phyloP scores from a whole-genome alignment of 2,797 vertebrate genomes.

The Coregonus ussuriensis region DNA sequence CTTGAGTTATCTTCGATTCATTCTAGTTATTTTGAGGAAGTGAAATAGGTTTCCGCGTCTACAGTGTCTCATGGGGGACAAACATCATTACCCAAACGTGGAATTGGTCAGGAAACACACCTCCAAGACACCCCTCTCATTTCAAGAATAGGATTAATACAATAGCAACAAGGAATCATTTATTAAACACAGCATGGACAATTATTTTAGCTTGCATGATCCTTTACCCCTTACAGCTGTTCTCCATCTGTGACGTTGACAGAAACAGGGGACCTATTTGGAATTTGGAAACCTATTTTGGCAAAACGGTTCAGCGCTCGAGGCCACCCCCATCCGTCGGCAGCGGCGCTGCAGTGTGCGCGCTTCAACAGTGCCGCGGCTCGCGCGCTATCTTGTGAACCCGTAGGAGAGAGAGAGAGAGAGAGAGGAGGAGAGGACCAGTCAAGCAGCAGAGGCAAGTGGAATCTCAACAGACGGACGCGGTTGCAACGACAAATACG shows the following conservation, averaged over 20 bases:
- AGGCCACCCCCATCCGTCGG: slow-evolving; percentile 57
- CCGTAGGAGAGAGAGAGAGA: slow-evolving; percentile 47
- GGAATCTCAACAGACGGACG: slow-evolving; percentile 37
- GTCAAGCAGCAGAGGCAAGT: slow-evolving; percentile 55
- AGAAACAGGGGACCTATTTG: slow-evolving; percentile 20
- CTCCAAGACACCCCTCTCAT: not conserved
- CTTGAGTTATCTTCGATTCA: too few species aligned
- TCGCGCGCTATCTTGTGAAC: slow-evolving; percentile 50
- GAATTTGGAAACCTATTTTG: not conserved
- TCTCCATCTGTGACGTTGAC: slow-evolving; percentile 46
- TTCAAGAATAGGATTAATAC: not conserved
- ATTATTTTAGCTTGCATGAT: slow-evolving; percentile 35
- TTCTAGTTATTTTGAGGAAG: too few species aligned
- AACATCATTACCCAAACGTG: too few species aligned
- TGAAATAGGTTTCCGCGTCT: too few species aligned
- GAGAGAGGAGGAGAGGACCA: slow-evolving; percentile 55
- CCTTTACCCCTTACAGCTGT: slow-evolving; percentile 47
- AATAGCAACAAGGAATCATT: not conserved
- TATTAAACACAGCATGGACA: not conserved
- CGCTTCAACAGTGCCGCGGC: slow-evolving; percentile 61
- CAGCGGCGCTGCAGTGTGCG: slow-evolving; percentile 67
- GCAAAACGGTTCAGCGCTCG: slow-evolving; percentile 29
- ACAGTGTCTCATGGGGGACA: too few species aligned
- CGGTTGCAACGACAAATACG: slow-evolving; percentile 50
- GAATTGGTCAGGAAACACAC: too few species aligned